Evolutionary conservation across 2,888 invertebrate genomes (phyloP).

Genomic region (Microctonus hyperodae): DNA sequence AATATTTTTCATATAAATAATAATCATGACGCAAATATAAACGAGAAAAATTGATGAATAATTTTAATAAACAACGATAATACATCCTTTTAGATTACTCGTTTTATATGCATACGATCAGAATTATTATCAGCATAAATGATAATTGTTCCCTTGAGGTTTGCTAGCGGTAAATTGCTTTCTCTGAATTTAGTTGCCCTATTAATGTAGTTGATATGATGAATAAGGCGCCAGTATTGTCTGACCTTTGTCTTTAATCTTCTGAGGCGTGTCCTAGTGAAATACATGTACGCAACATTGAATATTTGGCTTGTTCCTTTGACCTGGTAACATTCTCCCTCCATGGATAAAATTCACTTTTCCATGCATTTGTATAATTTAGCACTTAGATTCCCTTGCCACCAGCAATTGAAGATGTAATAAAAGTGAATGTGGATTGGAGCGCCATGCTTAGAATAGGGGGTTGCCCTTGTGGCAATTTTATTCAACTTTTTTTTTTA

Average conservation of each 20-base stretch:
- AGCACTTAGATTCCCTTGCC: not conserved
- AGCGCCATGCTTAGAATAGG: constrained; percentile 1
- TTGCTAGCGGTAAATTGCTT: not conserved
- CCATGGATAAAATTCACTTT: constrained; percentile 10
- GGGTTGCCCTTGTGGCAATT: not conserved
- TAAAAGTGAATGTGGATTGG: constrained; percentile 12
- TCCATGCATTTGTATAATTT: constrained; percentile 21
- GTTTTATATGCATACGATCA: too few relatives aligned
- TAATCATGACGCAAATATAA: too few relatives aligned
- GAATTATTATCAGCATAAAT: not conserved
- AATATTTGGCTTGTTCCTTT: not conserved
- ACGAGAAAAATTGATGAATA: too few relatives aligned
- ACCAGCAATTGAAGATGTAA: constrained; percentile 2
- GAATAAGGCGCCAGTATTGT: constrained; percentile 4
- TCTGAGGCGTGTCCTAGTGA: not conserved
- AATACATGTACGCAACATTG: not conserved
- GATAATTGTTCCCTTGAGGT: not conserved
- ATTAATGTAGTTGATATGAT: constrained; percentile 2
- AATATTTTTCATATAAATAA: too few relatives aligned
- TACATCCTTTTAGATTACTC: too few relatives aligned
- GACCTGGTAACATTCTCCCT: not conserved
- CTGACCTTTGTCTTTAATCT: constrained; percentile 18
- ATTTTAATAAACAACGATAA: too few relatives aligned
- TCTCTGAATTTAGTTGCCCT: not conserved
- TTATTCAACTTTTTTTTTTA: not conserved